Evolutionary conservation across 2,797 vertebrate genomes (phyloP), one percentile per base, ranked within the genome.

Genomic region (Cyclura pinguis): DNA sequence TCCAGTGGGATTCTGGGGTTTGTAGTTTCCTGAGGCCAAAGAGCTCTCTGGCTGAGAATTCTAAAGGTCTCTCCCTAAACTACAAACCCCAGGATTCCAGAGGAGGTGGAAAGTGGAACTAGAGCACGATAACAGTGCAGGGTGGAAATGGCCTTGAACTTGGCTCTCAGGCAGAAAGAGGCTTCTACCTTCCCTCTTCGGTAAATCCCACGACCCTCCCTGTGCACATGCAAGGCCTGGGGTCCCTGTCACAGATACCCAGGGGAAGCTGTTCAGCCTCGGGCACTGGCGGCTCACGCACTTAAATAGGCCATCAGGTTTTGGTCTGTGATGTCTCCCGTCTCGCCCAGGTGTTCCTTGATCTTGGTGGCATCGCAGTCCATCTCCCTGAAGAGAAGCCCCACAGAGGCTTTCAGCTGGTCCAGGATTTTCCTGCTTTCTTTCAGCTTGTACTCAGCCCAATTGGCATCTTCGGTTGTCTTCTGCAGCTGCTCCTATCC

Each of bases 221-320:
- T 24, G 74, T 24, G 47, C 27, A 10, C 64, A 14, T 7, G 8
- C 29, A 50, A 8, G 50, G 47, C 27, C 42, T 6, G 13, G 32
- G 32, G 5, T 18, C 42, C 47, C 29, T 35, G 3, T 32, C 64
- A 13, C 35, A 52, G 22, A 42, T 29, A 0, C n/a, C 14, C 59
- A 27, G 57, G 69, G 22, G 2, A 6, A 24, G 4, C 20, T 4
- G 1, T 42, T 6, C 0, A 6, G 7, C 3, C 0, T 4, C 3
- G 1, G 3, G 18, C 38, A 0, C 7, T 6, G 13, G 16, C 52
- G 0, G 42, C 3, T 14, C 29, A 96, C 97, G 87, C 93, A 97
- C 97, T 96, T 0, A 97, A 96, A 88, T 95, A 88, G 89, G 96
- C 88, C 12, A 91, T 52, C 5, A 97, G 76, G 87, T 97, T 97